Evolutionary conservation across 2,888 invertebrate genomes (phyloP).

Genomic region (Caenorhabditis zanzibari): DNA sequence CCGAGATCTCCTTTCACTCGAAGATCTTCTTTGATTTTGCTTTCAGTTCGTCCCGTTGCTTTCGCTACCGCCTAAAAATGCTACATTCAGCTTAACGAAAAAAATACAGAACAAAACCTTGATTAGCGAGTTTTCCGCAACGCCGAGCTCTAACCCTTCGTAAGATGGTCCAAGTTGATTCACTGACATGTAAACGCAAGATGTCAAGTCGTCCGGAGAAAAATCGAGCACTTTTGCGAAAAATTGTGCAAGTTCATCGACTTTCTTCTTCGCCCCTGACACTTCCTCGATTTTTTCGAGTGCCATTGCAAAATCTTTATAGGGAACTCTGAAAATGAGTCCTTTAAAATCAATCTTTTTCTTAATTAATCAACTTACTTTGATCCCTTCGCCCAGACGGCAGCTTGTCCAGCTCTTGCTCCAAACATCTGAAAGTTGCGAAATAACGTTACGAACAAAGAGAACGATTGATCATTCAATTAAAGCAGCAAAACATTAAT

Average conservation of each 20-base stretch:
- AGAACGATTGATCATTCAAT: no score
- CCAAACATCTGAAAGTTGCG: conserved; percentile 63
- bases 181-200: conserved; percentile 95
- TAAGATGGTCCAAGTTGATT: conserved; percentile 97
- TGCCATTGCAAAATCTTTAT: conserved; percentile 93
- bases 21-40: conserved; percentile 90
- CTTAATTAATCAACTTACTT: conserved; percentile 36
- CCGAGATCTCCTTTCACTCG: conserved; percentile 91
- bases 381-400: conserved; percentile 55
- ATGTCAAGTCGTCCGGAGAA: conserved; percentile 92
- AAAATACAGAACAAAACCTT: conserved; percentile 87
- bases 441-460: background rate
- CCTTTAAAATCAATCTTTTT: background rate
- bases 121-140: conserved; percentile 95
- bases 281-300: conserved; percentile 92
- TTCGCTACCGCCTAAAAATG: conserved; percentile 66
- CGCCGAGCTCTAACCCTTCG: conserved; percentile 94
- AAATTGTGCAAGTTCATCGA: conserved; percentile 64
- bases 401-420: conserved; percentile 58
- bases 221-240: conserved; percentile 85
- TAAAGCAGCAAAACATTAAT: no score
- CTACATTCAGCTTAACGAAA: background rate
- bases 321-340: conserved; percentile 92
- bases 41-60: conserved; percentile 84
- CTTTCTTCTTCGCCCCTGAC: conserved; percentile 70